phyloP scores from a whole-genome alignment of 2,797 vertebrate genomes.

The Rhinichthys osculus region DNA sequence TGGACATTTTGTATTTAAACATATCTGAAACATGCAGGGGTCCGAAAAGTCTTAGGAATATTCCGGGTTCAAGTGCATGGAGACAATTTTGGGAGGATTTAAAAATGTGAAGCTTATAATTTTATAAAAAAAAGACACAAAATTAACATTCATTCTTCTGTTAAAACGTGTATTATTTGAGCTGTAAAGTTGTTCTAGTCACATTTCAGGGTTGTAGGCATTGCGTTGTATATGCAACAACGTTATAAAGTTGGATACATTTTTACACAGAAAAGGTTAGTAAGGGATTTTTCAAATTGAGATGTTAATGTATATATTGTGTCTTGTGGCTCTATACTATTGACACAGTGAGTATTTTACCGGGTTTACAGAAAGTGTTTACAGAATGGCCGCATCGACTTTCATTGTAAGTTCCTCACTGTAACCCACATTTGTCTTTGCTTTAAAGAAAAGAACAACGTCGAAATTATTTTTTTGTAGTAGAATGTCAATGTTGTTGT shows the following conservation, averaged over 20 bases:
- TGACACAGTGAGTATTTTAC: background rate
- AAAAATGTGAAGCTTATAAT: background rate
- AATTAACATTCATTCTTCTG: background rate
- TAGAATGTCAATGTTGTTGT: too few relatives aligned
- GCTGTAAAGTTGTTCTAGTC: background rate
- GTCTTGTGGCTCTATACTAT: background rate
- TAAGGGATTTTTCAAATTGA: background rate
- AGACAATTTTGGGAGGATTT: background rate
- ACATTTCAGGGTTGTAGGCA: background rate
- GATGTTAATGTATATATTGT: background rate
- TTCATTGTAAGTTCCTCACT: background rate
- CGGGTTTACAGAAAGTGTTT: background rate
- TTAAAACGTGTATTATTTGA: background rate
- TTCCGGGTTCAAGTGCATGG: too few relatives aligned
- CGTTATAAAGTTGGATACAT: background rate
- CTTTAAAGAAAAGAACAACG: background rate
- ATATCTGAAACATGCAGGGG: background rate
- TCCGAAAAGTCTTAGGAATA: background rate
- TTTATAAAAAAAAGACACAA: background rate
- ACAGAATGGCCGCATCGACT: background rate
- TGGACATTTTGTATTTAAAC: background rate
- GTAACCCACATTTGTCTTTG: background rate
- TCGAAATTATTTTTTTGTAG: accelerated
- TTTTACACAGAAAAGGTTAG: background rate
- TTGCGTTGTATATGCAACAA: background rate